Evolutionary conservation across 2,888 invertebrate genomes (phyloP), one percentile per base, ranked within the genome.

Genomic region (Drosophila flavopinicola): DNA sequence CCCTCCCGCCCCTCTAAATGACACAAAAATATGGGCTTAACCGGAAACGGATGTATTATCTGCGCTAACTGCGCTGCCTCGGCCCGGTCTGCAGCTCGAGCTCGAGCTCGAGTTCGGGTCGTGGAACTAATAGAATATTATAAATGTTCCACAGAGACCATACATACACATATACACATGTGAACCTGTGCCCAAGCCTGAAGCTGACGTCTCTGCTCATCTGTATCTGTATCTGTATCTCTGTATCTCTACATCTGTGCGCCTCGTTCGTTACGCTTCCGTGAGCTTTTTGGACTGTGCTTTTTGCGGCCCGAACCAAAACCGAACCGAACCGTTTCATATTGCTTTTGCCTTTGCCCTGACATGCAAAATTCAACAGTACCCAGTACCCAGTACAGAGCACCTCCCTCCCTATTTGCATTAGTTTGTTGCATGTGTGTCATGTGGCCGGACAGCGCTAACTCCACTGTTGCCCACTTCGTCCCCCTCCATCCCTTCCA

Each of bases 1-100:
- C 6, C 10, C 32, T 10, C 45, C 33, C 15, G 11, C 33, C 25
- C 35, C 20, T 38, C 23, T 77, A 87, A 85, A 89, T 87, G 89
- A 82, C 85, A 87, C 86, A 86, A 85, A 88, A 90, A 90, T 87
- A 89, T 91, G 90, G 91, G 91, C 90, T 90, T 90, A 91, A 91
- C 91, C 91, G 91, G 91, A 91, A 91, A 90, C 91, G 91, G 91
- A 91, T 90, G 90, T 90, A 91, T 91, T 91, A 91, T 91, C 90
- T 91, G 91, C 91, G 90, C 91, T 90, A 91, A 91, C 88, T 83
- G 86, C 67, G 60, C 74, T 57, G 72, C 29, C 38, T 65, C 33
- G 48, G 67, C 66, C 54, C 56, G 57, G 59, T 51, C 68, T 64
- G 42, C 33, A 32, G 65, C 35, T 47, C 48, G 33, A 58, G 47